phyloP scores from a whole-genome alignment of 2,113 vertebrate genomes.

The Bufo gargarizans region DNA sequence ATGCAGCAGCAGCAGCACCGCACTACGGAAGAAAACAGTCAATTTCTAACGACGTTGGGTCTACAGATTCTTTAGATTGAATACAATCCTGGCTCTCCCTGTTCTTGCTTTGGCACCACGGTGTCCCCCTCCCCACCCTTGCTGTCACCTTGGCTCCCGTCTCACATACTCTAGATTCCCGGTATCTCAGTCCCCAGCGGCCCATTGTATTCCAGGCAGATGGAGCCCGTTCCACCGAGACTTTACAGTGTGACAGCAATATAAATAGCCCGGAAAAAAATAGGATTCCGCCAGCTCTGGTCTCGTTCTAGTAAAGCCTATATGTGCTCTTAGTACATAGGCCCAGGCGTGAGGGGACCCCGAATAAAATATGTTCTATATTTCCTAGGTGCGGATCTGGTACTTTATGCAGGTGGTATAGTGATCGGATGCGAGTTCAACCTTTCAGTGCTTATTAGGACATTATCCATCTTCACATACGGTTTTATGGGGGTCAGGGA shows the following conservation, averaged over 20 bases:
- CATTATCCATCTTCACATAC: no score
- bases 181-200: constrained; percentile 47
- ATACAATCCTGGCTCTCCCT: not conserved
- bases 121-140: constrained; percentile 48
- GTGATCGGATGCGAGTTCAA: not conserved
- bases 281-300: constrained; percentile 30
- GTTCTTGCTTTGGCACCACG: constrained; percentile 15
- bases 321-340: not conserved
- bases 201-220: constrained; percentile 59
- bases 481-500: not conserved
- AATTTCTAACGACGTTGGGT: not conserved
- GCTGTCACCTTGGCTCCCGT: constrained; percentile 54
- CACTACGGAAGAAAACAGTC: not conserved
- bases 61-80: not conserved
- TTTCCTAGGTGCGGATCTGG: not conserved
- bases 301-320: not conserved
- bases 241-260: constrained; percentile 55
- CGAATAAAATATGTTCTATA: not conserved
- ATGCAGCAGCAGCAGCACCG: no score
- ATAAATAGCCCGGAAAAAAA: constrained; percentile 54
- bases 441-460: not conserved
- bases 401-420: not conserved
- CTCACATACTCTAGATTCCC: constrained; percentile 51
- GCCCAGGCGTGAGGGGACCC: not conserved
- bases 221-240: constrained; percentile 56